Percentiles rank a stretch among this genome's conserved stretches.
Conservation (phyloP, 2,888 invertebrate genomes). For the Agriopis marginaria region DNA sequence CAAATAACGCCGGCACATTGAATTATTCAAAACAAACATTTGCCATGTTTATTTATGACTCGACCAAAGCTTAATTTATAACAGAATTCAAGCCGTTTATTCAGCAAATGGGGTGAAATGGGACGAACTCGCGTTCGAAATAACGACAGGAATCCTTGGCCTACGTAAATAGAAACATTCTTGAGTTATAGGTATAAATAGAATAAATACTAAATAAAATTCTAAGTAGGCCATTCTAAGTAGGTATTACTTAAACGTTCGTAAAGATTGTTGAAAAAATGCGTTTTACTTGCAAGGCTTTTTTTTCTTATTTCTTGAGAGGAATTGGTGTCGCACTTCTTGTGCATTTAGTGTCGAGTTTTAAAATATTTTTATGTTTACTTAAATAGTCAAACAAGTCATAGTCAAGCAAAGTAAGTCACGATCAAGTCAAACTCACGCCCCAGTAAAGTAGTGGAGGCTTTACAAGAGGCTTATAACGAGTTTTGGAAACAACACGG, state of each 20-base stretch:
- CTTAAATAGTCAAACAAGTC: too few species aligned
- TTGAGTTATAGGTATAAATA: background rate
- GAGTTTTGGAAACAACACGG: too few species aligned
- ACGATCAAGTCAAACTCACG: too few species aligned
- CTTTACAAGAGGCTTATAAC: too few species aligned
- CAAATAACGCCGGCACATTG: conserved; percentile 48
- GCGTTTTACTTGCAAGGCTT: too few species aligned
- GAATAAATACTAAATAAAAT: background rate
- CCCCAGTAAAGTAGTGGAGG: too few species aligned
- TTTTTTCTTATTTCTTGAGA: too few species aligned
- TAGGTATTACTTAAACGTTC: background rate
- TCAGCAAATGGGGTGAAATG: conserved; percentile 35
- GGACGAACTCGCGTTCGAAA: conserved; percentile 3
- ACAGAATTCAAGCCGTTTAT: conserved; percentile 34
- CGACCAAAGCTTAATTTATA: conserved; percentile 39
- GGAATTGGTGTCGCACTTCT: too few species aligned
- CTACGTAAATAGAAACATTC: conserved; percentile 8
- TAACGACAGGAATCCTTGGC: conserved; percentile 21
- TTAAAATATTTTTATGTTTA: too few species aligned
- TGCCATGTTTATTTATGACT: conserved; percentile 43
- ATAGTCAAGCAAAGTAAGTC: too few species aligned
- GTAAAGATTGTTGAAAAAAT: background rate
- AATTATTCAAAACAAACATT: conserved; percentile 51
- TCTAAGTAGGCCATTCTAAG: background rate
- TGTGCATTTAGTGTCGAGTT: too few species aligned